Evolutionary conservation across 1,140 invertebrate genomes (phyloP), one percentile per base, ranked within the genome.

Genomic region (Idris sp.): DNA sequence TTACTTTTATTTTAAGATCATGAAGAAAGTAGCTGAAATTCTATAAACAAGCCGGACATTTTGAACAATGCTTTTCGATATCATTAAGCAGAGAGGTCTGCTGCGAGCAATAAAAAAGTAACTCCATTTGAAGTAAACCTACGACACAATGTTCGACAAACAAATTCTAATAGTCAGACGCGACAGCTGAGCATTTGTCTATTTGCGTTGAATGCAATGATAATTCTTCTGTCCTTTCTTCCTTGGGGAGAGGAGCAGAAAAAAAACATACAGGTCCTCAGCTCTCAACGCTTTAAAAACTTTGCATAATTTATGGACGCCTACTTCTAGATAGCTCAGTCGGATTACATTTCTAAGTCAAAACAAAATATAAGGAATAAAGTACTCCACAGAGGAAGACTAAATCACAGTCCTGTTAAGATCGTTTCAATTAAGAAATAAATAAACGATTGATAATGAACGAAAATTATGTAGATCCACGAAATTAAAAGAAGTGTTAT

Each of bases 231-330:
- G 26, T 67, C 54, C 49, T 76, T 58, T 65, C 31, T 61, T 68
- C 41, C 49, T 22, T 22, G 6, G 19, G 19, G 3, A 22, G 19
- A 22, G 6, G 6, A 4, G 2, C 2, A 22, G 19, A 22, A 22
- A 22, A 22, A 22, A 22, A 71, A 76, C 67, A 36, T 68, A 76
- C 67, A 58, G 68, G 43, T 58, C 35, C 38, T 64, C 26, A 6
- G 6, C 19, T 22, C 19, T 4, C 15, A 2, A 28, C 16, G 48
- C 35, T 67, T 74, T 40, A 51, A 74, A 68, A 68, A 58, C 53
- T 71, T 71, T 65, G 59, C 73, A 69, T 69, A 75, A 75, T 75
- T 75, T 71, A 76, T 76, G 73, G 53, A 76, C 73, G 59, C 73
- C 65, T 38, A 67, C 65, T 19, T 65, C 41, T 59, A 64, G 53